Percentiles rank a stretch among this genome's conserved stretches.
phyloP scores from a whole-genome alignment of 2,888 invertebrate species.

The Campopleginae sp. region DNA sequence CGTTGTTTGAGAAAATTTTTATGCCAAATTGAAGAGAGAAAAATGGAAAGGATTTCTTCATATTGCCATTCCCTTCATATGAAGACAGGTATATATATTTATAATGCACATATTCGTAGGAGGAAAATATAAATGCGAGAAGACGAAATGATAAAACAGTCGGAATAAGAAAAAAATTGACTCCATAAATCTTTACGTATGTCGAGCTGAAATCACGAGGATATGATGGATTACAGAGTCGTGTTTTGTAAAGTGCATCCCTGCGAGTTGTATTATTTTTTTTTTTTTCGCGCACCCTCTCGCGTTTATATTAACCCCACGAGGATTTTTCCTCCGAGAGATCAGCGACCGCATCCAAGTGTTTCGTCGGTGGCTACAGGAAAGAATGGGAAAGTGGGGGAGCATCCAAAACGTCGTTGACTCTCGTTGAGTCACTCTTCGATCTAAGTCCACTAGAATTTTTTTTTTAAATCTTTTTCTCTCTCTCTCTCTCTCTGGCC shows the following conservation, averaged over 20 bases:
- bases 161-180: neutral
- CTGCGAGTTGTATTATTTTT: neutral
- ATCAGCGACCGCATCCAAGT: constrained; percentile 38
- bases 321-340: constrained; percentile 28
- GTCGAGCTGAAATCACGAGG: neutral
- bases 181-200: neutral
- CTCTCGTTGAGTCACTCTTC: constrained; percentile 45
- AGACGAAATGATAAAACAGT: neutral
- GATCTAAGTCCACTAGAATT: constrained; percentile 5
- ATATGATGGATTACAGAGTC: constrained; percentile 6
- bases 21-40: neutral
- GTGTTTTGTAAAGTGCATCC: neutral
- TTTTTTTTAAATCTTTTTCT: neutral
- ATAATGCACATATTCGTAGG: neutral
- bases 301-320: neutral
- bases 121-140: neutral
- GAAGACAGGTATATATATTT: neutral
- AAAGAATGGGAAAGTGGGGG: neutral
- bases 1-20: neutral
- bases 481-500: constrained; percentile 1
- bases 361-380: neutral
- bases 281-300: neutral
- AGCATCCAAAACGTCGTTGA: constrained; percentile 19
- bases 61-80: neutral
- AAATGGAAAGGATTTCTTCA: neutral